These are phyloP conservation scores for Mormyrus proboscirostris DNA, from an alignment of 2,797 vertebrate genomes.

Conservation along the genomic window DNA sequence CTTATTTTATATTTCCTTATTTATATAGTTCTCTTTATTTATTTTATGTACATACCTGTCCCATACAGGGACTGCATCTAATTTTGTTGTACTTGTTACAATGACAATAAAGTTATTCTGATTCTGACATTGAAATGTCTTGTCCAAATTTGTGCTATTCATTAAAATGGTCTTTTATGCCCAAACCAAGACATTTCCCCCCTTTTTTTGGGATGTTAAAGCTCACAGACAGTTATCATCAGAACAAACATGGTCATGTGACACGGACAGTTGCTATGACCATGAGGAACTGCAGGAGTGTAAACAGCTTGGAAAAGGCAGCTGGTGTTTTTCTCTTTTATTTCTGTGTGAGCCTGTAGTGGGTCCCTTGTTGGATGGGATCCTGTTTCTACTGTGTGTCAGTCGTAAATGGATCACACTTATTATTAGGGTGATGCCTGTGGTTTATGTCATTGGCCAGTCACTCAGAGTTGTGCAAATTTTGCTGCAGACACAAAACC, in stretches of 20 bases:
- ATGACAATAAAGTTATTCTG: too few relatives aligned
- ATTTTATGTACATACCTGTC: too few relatives aligned
- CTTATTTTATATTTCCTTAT: too few relatives aligned
- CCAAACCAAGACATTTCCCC: background rate
- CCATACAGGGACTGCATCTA: too few relatives aligned
- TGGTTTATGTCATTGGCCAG: too few relatives aligned
- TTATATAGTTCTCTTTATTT: too few relatives aligned
- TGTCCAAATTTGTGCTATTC: too few relatives aligned
- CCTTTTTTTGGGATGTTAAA: background rate
- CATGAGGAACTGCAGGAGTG: background rate
- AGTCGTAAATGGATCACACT: too few relatives aligned
- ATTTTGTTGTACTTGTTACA: too few relatives aligned
- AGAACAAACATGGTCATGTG: background rate
- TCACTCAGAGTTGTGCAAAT: background rate
- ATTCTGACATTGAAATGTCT: too few relatives aligned
- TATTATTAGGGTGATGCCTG: too few relatives aligned
- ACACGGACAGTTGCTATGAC: background rate
- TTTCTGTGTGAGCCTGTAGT: background rate
- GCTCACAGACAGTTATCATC: background rate
- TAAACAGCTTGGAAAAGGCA: background rate
- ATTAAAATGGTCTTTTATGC: background rate
- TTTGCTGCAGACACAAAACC: background rate
- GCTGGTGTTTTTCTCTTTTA: background rate
- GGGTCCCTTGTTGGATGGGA: conserved; percentile 63
- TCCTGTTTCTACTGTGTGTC: conserved; percentile 48